Evolutionary conservation across 1,140 invertebrate genomes (phyloP).

Genomic region (Cecropterus lyciades): DNA sequence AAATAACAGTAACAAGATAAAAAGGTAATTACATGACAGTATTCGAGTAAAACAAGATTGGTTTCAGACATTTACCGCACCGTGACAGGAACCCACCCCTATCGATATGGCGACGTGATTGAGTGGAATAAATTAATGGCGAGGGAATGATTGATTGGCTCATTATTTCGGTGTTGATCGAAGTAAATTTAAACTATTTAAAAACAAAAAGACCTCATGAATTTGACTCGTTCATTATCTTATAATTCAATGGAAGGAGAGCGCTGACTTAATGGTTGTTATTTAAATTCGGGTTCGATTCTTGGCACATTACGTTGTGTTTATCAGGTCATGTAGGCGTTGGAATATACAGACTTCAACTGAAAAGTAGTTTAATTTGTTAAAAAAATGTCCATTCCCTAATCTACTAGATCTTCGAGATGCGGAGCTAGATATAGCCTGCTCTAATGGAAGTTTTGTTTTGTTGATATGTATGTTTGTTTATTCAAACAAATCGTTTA

Average conservation of each 20-base stretch:
- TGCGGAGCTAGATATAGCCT: too few relatives aligned
- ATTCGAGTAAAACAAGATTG: constrained; percentile 9
- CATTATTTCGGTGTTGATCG: background rate
- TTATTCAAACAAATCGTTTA: too few relatives aligned
- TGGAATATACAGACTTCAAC: too few relatives aligned
- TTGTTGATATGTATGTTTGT: too few relatives aligned
- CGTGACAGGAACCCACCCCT: constrained; percentile 11
- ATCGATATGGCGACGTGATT: constrained; percentile 9
- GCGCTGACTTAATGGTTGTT: background rate
- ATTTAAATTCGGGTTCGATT: background rate
- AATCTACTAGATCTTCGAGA: too few relatives aligned
- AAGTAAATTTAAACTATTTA: constrained; percentile 8
- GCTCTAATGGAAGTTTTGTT: too few relatives aligned
- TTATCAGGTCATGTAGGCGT: too few relatives aligned
- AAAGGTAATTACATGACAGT: background rate
- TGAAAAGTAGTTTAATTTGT: too few relatives aligned
- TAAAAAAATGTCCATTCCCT: too few relatives aligned
- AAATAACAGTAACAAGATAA: too few relatives aligned
- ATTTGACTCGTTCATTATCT: background rate
- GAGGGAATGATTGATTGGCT: constrained; percentile 12
- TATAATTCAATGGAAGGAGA: background rate
- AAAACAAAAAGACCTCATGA: background rate
- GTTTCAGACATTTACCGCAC: background rate
- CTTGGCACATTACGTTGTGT: too few relatives aligned
- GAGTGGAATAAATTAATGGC: constrained; percentile 11